Evolutionary conservation across 1,140 invertebrate species (phyloP).

Genomic region (Saccostrea glomerata): DNA sequence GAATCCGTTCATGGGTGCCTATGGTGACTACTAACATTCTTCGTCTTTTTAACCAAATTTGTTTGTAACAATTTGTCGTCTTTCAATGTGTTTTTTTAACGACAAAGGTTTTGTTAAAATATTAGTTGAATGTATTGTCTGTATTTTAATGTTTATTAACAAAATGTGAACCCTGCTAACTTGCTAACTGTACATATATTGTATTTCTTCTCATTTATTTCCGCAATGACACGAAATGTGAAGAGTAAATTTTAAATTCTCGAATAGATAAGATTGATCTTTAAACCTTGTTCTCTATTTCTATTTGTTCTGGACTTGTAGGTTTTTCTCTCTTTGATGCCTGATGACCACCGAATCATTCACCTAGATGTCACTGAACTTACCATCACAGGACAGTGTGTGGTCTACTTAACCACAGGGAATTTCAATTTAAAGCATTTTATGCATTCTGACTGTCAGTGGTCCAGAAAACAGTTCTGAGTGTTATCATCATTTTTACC

Average conservation of each 20-base stretch:
- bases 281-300: not conserved
- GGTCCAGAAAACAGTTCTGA: not conserved
- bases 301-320: not conserved
- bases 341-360: not conserved
- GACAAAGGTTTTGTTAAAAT: too few relatives aligned
- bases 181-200: not conserved
- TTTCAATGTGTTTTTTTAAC: not conserved
- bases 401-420: not conserved
- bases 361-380: not conserved
- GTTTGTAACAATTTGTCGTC: not conserved
- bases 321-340: conserved; percentile 31
- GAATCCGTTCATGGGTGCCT: not conserved
- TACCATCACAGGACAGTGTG: not conserved
- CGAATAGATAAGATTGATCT: not conserved
- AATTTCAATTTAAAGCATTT: not conserved
- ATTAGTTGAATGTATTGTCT: not conserved
- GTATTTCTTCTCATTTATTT: not conserved
- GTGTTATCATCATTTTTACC: not conserved
- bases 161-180: not conserved
- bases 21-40: conserved; percentile 18
- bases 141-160: not conserved
- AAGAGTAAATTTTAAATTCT: not conserved
- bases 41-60: not conserved
- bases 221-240: too few relatives aligned
- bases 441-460: not conserved